A percentile compares a stretch with the other conserved stretches of the same genome.
Evolutionary conservation across 2,113 vertebrate species (phyloP).

Genomic region (Eudorcas thomsonii): DNA sequence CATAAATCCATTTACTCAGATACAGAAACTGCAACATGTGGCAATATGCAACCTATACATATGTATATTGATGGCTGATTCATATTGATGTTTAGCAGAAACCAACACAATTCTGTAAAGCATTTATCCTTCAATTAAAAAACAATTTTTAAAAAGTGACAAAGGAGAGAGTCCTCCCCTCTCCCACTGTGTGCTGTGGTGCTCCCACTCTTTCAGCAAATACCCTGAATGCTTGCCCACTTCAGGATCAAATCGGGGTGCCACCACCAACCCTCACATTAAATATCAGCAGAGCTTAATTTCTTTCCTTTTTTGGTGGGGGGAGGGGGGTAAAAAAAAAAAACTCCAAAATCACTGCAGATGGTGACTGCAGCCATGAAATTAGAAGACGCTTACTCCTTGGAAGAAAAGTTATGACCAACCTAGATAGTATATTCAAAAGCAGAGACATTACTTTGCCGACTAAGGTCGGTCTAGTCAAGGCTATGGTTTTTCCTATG

Average conservation of each 20-base stretch:
- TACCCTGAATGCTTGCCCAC: neutral
- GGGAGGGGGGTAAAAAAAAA: no score
- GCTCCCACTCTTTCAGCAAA: neutral
- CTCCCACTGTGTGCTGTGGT: fast-evolving
- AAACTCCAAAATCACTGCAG: no score
- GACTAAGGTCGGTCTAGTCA: no score
- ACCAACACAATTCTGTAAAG: neutral
- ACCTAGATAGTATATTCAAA: no score
- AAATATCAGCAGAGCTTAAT: neutral
- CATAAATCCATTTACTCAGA: neutral
- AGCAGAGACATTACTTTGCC: no score
- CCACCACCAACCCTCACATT: neutral
- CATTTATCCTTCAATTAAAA: neutral
- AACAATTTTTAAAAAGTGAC: neutral
- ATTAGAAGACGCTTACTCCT: no score
- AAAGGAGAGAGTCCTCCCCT: neutral
- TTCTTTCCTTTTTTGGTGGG: fast-evolving
- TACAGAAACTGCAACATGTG: neutral
- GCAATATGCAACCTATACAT: neutral
- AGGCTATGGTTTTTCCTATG: no score
- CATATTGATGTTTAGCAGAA: neutral
- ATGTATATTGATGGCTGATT: neutral
- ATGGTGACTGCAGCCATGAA: no score
- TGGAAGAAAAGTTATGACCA: no score
- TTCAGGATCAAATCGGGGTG: neutral